Evolutionary conservation across 2,113 vertebrate species (phyloP).

Genomic region (Cynopterus brachyotis): DNA sequence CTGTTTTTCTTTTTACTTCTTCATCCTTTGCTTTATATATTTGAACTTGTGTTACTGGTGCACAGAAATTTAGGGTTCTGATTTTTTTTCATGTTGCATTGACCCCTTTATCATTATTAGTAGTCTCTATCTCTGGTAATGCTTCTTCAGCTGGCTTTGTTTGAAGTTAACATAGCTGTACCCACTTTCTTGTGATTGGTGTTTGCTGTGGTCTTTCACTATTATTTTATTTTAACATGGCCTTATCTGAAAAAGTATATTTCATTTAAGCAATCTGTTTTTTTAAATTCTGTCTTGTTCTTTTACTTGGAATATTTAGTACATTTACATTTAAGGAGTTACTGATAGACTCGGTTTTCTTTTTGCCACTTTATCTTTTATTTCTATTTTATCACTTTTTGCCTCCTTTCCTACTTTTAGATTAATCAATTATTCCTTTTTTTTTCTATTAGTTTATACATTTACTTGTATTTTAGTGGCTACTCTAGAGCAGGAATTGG

Average conservation of each 20-base stretch:
- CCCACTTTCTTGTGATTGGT: not conserved
- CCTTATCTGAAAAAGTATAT: not conserved
- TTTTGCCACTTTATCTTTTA: not conserved
- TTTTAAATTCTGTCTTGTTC: not conserved
- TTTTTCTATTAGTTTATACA: not conserved
- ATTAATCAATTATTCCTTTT: not conserved
- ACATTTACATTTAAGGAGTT: slow-evolving; percentile 42
- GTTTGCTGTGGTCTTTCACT: not conserved
- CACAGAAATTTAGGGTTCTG: not conserved
- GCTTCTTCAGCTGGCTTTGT: not conserved
- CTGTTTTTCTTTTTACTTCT: not conserved
- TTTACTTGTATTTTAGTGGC: slow-evolving; percentile 29
- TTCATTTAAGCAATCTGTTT: slow-evolving; percentile 16
- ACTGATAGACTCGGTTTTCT: slow-evolving; percentile 10
- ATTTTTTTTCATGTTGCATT: not conserved
- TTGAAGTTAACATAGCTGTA: not conserved
- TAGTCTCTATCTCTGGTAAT: not conserved
- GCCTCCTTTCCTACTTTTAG: not conserved
- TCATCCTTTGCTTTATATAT: slow-evolving; percentile 22
- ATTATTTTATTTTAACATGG: not conserved
- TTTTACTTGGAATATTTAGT: slow-evolving; percentile 31
- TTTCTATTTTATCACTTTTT: not conserved
- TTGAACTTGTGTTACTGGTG: not conserved
- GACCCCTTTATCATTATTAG: not conserved
- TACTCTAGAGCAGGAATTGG: not conserved